Evolutionary conservation across 2,113 vertebrate genomes (phyloP), one percentile per base, ranked within the genome.

Genomic region (Narcine bancroftii): DNA sequence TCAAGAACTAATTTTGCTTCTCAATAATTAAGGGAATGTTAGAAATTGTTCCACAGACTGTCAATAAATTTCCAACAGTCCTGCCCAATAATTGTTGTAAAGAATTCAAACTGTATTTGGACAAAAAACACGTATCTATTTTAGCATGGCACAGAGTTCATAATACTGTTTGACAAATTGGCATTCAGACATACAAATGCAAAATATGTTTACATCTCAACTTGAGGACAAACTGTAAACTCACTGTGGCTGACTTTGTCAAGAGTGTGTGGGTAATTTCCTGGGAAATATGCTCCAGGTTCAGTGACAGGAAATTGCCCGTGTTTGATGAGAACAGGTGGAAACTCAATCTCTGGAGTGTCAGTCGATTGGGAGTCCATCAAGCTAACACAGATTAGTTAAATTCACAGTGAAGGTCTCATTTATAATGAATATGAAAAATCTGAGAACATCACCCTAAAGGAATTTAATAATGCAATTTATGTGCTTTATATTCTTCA

Each of bases 381-480:
- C 89, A 91, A 69, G 26, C 89, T 69, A 69, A 91, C 89, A 91
- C 26, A 91, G 89, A 91, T 91, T 91, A 91, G 89, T 65, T 91
- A 91, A 91, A 91, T 91, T 91, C 89, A 91, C 89, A 91, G 89
- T 91, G 89, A 91, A 69, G 89, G 89, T 69, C 89, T 91, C 89
- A 91, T 91, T 91, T 91, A 91, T 91, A 91, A 91, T 91, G 89
- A 91, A 91, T 47, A 71, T 91, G 66, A 69, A 91, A 47, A 91
- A 91, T 91, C 89, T 69, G 63, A 63, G 69, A 91, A 91, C 39
- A 91, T 91, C 89, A 91, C 65, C 89, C 89, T 66, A 69, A 91
- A 69, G 89, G 60, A 91, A 91, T 91, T 91, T 91, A 91, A 91
- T 91, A 91, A 91, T 91, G 60, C 39, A 91, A 91, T 91, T 91